Evolutionary conservation across 2,888 invertebrate species (phyloP).

Genomic region (Hybos culiciformis): DNA sequence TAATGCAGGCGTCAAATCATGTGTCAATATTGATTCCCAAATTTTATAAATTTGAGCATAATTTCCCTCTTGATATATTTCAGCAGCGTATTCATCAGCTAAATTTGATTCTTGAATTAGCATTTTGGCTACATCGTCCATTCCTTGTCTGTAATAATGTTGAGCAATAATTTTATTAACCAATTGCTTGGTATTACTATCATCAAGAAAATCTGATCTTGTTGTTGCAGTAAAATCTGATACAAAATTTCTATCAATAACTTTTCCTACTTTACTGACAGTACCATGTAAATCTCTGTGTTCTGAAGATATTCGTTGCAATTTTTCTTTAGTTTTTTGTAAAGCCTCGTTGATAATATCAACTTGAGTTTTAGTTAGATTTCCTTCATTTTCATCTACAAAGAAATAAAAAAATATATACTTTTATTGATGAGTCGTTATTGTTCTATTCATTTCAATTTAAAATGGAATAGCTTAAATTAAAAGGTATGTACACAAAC

Average conservation of each 20-base stretch:
- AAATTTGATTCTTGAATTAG: conserved; percentile 35
- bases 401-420: background rate
- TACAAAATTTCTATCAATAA: conserved; percentile 89
- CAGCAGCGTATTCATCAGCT: conserved; percentile 21
- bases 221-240: conserved; percentile 82
- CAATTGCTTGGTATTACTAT: conserved; percentile 46
- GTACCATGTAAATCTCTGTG: conserved; percentile 60
- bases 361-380: conserved; percentile 55
- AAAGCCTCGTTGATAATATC: conserved; percentile 60
- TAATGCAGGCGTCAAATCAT: conserved; percentile 71
- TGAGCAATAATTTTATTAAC: conserved; percentile 87
- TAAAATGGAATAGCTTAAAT: conserved; percentile 9
- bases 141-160: conserved; percentile 88
- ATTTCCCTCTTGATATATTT: conserved; percentile 43
- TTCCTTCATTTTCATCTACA: conserved; percentile 50
- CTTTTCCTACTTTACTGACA: conserved; percentile 90
- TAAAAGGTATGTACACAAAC: no score
- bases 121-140: conserved; percentile 82
- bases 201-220: conserved; percentile 60
- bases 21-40: conserved; percentile 67
- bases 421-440: background rate
- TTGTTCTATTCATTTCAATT: background rate
- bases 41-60: conserved; percentile 75
- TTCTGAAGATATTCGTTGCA: conserved; percentile 71
- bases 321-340: conserved; percentile 65